Base-by-base conservation (phyloP, 2,888 invertebrate species). In the Drosophila phalerata region DNA sequence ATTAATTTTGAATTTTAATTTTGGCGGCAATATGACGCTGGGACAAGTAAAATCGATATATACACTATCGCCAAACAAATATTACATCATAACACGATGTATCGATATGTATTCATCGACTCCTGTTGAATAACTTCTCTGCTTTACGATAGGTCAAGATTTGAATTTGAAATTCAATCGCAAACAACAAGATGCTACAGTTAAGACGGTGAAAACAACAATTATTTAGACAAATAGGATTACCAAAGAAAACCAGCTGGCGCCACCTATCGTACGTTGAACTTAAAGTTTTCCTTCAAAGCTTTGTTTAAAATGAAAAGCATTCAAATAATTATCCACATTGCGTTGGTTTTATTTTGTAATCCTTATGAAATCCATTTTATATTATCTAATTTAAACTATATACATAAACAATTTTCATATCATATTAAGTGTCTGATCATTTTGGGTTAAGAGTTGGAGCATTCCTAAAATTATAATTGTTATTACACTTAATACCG, bases 321-420 rank as follows among this genome's bases (percentile, higher is more conserved):
- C 32, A 22, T 19, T 49, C 0, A 56, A 15, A 15, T 56, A 43
- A 15, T 45, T 43, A 19, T 15, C 32, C 40, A 65, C 43, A 56
- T 56, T 15, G 43, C 43, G 34, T 56, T 57, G 37, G 47, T 57
- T 57, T 57, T 57, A 57, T 57, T 57, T 57, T 57, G 45, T 57
- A 57, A 57, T 57, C 57, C 57, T 47, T 57, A 57, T 57, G 57
- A 57, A 57, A 57, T 57, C 43, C 57, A 37, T 57, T 56, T 57
- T 57, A 57, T 57, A 47, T 57, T 57, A 47, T 57, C 34, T 57
- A 57, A 57, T 37, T 47, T 37, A 57, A 57, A 47, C 47, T 53
- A 67, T 65, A 42, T 64, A 42, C 52, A 66, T 38, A 47, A 57
- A 47, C 45, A 13, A 22, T 51, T 49, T 49, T 13, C 34, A 64